Conservation (phyloP, 1,140 invertebrate species). For the Callitettix versicolor region DNA sequence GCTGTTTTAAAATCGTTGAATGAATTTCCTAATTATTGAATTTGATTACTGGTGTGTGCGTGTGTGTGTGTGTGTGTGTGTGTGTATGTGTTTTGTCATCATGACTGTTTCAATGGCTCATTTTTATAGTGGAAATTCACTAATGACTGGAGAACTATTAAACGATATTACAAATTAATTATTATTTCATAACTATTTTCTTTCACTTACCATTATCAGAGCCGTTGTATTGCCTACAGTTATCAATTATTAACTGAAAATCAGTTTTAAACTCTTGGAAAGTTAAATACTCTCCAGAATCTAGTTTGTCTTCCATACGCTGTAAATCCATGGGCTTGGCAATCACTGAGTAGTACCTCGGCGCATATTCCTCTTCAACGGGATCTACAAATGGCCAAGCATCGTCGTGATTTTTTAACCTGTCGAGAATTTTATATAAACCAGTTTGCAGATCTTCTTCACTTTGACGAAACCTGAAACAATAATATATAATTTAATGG, state of each 20-base stretch:
- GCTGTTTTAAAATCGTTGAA: too few species aligned
- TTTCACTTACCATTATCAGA: conserved; percentile 72
- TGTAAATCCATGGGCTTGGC: conserved; percentile 75
- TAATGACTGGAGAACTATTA: too few species aligned
- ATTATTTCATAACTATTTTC: too few species aligned
- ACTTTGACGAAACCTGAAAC: conserved; percentile 56
- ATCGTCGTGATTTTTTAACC: conserved; percentile 73
- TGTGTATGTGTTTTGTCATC: too few species aligned
- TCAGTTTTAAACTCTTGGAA: conserved; percentile 73
- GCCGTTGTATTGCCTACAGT: conserved; percentile 84
- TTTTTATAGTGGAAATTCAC: too few species aligned
- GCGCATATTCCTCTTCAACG: conserved; percentile 83
- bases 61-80: too few species aligned
- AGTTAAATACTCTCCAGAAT: conserved; percentile 65
- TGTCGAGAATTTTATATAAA: conserved; percentile 79
- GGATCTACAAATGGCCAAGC: conserved; percentile 87
- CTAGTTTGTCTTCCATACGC: conserved; percentile 78
- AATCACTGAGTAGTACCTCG: conserved; percentile 70
- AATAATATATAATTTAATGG: too few species aligned
- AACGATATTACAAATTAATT: too few species aligned
- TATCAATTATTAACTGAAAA: conserved; percentile 82
- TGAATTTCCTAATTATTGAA: too few species aligned
- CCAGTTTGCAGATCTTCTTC: conserved; percentile 76
- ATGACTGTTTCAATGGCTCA: too few species aligned
- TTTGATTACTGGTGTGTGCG: too few species aligned